These are phyloP conservation scores for Drosophila sucinea DNA, from an alignment of 1,140 invertebrate genomes.

Conservation along the genomic window DNA sequence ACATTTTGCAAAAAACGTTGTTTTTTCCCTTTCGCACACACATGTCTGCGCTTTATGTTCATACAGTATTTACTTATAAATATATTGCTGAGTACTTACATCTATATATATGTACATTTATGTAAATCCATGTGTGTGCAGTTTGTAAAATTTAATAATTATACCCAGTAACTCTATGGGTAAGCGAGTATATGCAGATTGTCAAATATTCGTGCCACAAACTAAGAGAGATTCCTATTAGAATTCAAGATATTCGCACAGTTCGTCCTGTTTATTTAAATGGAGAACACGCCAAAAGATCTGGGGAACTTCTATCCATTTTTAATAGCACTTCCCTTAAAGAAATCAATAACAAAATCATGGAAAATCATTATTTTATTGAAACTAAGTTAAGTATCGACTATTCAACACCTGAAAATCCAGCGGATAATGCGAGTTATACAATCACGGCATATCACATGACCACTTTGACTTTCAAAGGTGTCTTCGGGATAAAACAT, in stretches of 20 bases:
- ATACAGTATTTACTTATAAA: slow-evolving; percentile 20
- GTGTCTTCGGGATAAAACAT: background rate
- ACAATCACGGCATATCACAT: background rate
- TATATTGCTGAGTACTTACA: slow-evolving; percentile 27
- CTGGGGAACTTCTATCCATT: too few species aligned
- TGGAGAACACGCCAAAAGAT: too few species aligned
- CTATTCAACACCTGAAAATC: background rate
- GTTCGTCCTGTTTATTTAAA: too few species aligned
- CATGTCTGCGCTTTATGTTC: slow-evolving; percentile 19
- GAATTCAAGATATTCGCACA: too few species aligned
- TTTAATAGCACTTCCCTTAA: too few species aligned
- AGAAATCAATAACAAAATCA: too few species aligned
- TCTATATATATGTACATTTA: slow-evolving; percentile 10
- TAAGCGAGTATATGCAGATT: background rate
- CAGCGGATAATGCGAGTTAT: background rate
- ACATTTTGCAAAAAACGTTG: slow-evolving; percentile 79
- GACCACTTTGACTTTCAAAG: background rate
- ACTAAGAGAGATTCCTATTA: too few species aligned
- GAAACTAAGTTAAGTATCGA: too few species aligned
- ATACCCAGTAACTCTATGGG: background rate
- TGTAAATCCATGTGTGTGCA: background rate
- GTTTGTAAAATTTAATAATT: slow-evolving; percentile 7
- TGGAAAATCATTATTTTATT: too few species aligned
- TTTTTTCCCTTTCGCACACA: slow-evolving; percentile 23
- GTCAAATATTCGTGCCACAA: too few species aligned